phyloP scores from a whole-genome alignment of 2,797 vertebrate genomes.

The Muscicapa striata region DNA sequence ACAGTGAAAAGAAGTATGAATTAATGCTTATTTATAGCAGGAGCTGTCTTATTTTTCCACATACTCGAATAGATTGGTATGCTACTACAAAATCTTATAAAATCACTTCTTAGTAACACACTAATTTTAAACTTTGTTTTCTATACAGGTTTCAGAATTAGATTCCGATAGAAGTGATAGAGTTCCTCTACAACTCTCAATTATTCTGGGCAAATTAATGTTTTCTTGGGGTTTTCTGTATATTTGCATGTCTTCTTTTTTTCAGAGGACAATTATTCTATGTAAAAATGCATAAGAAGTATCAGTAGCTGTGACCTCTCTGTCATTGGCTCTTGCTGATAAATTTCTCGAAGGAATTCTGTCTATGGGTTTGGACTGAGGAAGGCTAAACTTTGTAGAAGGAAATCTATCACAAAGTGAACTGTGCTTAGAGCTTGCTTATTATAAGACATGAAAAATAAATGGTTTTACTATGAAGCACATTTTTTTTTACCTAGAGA shows the following conservation, averaged over 20 bases:
- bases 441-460: conserved; percentile 48
- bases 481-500: conserved; percentile 12
- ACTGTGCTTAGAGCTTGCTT: conserved; percentile 32
- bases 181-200: neutral
- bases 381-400: conserved; percentile 5
- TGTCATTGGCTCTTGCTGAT: conserved; percentile 29
- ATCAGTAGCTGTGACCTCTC: conserved; percentile 15
- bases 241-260: neutral
- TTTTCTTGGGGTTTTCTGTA: neutral
- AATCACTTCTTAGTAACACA: neutral
- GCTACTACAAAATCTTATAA: neutral
- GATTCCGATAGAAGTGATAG: neutral
- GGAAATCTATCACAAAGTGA: conserved; percentile 54
- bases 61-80: neutral
- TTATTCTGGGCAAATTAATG: neutral
- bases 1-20: neutral
- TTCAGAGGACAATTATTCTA: neutral
- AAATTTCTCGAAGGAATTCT: conserved; percentile 11
- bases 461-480: conserved; percentile 1
- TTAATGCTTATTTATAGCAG: neutral
- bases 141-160: neutral
- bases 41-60: neutral
- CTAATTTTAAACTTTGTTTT: neutral
- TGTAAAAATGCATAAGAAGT: conserved; percentile 10
- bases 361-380: neutral